phyloP scores from a whole-genome alignment of 2,797 vertebrate genomes.

The Bovichtus diacanthus region DNA sequence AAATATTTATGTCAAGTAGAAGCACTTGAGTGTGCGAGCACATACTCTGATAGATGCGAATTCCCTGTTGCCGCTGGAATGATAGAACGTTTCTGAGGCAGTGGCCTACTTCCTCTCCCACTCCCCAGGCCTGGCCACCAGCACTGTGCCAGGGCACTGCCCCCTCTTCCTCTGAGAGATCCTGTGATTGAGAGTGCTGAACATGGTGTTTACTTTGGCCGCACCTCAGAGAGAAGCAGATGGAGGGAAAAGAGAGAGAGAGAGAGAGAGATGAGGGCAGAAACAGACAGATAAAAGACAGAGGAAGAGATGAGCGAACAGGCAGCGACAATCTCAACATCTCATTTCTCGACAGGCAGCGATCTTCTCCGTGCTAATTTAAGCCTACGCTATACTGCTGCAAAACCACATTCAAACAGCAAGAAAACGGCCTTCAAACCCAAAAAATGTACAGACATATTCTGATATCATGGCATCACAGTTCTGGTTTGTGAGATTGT shows the following conservation, averaged over 20 bases:
- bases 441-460: constrained; percentile 46
- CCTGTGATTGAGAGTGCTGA: constrained; percentile 76
- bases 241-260: constrained; percentile 26
- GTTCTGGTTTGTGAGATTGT: constrained; percentile 52
- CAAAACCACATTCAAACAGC: constrained; percentile 50
- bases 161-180: constrained; percentile 83
- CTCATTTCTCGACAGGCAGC: constrained; percentile 48
- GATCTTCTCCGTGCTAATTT: constrained; percentile 48
- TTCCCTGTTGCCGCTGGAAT: constrained; percentile 66
- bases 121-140: constrained; percentile 65
- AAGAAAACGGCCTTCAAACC: constrained; percentile 57
- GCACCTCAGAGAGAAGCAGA: constrained; percentile 61
- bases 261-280: constrained; percentile 32
- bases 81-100: constrained; percentile 72
- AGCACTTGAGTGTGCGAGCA: constrained; percentile 67
- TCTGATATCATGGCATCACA: constrained; percentile 53
- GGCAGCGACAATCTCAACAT: constrained; percentile 35
- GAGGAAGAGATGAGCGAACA: constrained; percentile 33
- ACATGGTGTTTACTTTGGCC: constrained; percentile 75
- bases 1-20: constrained; percentile 83
- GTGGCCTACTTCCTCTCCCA: constrained; percentile 72
- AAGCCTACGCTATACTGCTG: constrained; percentile 36
- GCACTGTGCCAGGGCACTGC: constrained; percentile 68
- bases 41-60: constrained; percentile 78
- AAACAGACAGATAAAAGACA: constrained; percentile 51